A percentile compares a stretch with the other conserved stretches of the same genome.
These are phyloP conservation scores for Dasysyrphus tricinctus DNA, from an alignment of 2,888 invertebrate genomes.

Conservation along the genomic window DNA sequence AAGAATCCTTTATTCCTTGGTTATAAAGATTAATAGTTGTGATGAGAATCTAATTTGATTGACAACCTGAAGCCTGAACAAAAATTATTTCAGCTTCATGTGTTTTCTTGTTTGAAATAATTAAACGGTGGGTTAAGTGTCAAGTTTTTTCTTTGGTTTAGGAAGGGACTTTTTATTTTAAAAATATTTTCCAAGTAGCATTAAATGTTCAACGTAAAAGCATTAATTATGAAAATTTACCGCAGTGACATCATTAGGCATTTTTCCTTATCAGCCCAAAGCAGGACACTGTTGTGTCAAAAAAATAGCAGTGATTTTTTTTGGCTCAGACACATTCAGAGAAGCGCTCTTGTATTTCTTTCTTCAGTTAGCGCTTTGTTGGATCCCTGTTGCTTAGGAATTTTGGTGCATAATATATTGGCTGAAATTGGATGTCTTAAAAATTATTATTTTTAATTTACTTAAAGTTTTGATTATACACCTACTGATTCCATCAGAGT, in stretches of 20 bases:
- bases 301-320: too few species aligned
- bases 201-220: not conserved
- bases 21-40: conserved; percentile 36
- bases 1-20: not conserved
- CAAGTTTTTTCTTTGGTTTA: not conserved
- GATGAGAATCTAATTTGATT: not conserved
- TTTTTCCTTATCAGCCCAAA: too few species aligned
- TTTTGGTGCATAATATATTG: too few species aligned
- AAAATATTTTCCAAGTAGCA: not conserved
- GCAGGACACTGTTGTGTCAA: too few species aligned
- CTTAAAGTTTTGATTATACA: too few species aligned
- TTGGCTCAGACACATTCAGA: too few species aligned
- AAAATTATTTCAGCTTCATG: not conserved
- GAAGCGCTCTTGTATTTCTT: too few species aligned
- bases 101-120: not conserved
- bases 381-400: too few species aligned
- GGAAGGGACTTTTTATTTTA: not conserved
- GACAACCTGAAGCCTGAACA: not conserved
- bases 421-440: too few species aligned
- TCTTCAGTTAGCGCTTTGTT: too few species aligned
- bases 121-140: not conserved
- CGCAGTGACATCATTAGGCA: not conserved
- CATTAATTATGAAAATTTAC: not conserved
- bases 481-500: too few species aligned
- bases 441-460: too few species aligned